These are phyloP conservation scores for Capitulum mitella DNA, from an alignment of 2,888 invertebrate genomes.

Conservation along the genomic window DNA sequence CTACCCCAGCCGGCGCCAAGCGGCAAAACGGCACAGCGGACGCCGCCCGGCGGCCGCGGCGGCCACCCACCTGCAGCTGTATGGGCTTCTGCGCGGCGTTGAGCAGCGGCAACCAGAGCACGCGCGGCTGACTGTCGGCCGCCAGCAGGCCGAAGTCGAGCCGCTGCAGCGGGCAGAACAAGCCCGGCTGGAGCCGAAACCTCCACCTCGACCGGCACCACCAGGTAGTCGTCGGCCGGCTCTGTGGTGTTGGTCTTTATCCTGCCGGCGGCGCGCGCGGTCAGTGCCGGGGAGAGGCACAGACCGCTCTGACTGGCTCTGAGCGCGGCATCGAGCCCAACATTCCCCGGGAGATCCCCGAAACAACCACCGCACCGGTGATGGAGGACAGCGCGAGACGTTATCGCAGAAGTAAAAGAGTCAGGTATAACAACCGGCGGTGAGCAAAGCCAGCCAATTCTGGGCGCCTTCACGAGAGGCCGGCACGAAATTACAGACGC, in stretches of 20 bases:
- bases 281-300: conserved; percentile 33
- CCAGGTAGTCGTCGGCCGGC: conserved; percentile 53
- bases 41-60: too few relatives aligned
- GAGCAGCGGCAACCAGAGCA: conserved; percentile 56
- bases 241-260: conserved; percentile 61
- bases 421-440: too few relatives aligned
- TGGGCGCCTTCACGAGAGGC: too few relatives aligned
- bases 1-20: too few relatives aligned
- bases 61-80: conserved; percentile 52
- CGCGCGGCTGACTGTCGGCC: conserved; percentile 59
- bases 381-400: too few relatives aligned
- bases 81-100: conserved; percentile 61
- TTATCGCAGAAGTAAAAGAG: too few relatives aligned
- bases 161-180: conserved; percentile 67
- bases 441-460: too few relatives aligned
- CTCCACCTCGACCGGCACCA: conserved; percentile 77
- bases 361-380: too few relatives aligned
- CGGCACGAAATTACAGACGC: too few relatives aligned
- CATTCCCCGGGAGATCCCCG: too few relatives aligned
- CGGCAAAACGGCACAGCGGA: too few relatives aligned
- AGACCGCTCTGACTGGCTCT: neutral
- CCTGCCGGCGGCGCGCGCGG: conserved; percentile 42
- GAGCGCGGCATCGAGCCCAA: too few relatives aligned
- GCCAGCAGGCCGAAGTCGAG: conserved; percentile 76
- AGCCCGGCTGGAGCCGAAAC: conserved; percentile 59